Base-by-base conservation (phyloP, 2,113 vertebrate species). In the Mus pahari region DNA sequence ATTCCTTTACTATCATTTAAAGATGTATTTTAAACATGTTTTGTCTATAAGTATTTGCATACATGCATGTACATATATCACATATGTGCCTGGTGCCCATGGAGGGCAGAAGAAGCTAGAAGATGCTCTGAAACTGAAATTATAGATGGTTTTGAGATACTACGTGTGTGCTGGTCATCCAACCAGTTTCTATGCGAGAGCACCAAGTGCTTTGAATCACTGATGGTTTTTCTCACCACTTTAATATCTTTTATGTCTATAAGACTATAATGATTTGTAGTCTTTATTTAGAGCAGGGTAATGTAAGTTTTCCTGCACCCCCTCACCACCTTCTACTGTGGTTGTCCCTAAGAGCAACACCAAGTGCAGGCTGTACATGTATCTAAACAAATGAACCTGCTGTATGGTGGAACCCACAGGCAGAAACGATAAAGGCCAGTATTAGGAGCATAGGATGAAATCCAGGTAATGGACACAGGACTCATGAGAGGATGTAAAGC, bases 221-320 rank as follows among this genome's bases (percentile, higher is more conserved):
- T 50, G 77, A 79, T 53, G 7, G n/a, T 39, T 24, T 71, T 39
- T 24, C 71, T 19, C 39, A 53, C 31, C 31, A 9, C 12, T 22
- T 79, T 55, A 81, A 22, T 12, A 81, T 12, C 19, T 84, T 92
- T 86, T 96, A 92, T 90, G 78, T 92, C 17, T 39, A 7, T 73
- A 91, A 94, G 86, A 78, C 66, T 95, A 17, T 71, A 50, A 50
- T 90, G 22, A 31, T 62, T 73, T 39, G 71, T 39, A 2, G 20
- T 74, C 4, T n/a, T 74, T 39, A 10, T 8, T 20, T 89, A 77
- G 89, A 75, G 66, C 26, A 82, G 28, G 31, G 13, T 39, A 20
- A 93, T 0, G 7, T 48, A 39, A 4, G 24, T 84, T 28, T 3
- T n/a, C 12, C 39, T n/a, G 70, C 4, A 7, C 1, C 9, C 22